Conservation (phyloP, 2,888 invertebrate species). For the Acleris cristana region DNA sequence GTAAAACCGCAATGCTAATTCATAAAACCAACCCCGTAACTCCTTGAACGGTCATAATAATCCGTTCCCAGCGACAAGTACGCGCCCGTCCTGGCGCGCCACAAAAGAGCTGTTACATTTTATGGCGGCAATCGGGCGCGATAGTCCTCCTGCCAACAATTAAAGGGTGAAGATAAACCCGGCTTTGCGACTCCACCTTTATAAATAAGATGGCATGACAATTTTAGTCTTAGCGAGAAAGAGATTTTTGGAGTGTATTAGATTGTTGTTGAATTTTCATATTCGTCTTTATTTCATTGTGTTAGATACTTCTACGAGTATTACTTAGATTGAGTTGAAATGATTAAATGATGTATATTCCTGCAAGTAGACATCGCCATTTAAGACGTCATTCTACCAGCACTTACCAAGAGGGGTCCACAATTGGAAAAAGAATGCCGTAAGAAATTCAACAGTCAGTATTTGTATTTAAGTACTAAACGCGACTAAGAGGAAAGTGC, state of each 20-base stretch:
- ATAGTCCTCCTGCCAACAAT: slow-evolving; percentile 53
- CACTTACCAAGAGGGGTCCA: too few species aligned
- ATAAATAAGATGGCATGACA: slow-evolving; percentile 43
- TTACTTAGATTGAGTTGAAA: too few species aligned
- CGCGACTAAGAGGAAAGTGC: too few species aligned
- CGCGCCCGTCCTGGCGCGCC: slow-evolving; percentile 41
- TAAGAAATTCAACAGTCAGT: too few species aligned
- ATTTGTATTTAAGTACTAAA: too few species aligned
- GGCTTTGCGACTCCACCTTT: slow-evolving; percentile 45
- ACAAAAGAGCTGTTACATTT: slow-evolving; percentile 55
- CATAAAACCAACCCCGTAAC: neutral
- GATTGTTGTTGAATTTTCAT: neutral
- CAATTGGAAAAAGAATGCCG: too few species aligned
- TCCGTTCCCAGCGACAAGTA: slow-evolving; percentile 41
- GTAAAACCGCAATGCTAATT: slow-evolving; percentile 9
- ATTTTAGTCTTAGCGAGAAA: neutral
- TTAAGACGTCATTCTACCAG: too few species aligned
- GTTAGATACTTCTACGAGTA: too few species aligned
- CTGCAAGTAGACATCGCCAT: too few species aligned
- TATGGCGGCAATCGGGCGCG: slow-evolving; percentile 50
- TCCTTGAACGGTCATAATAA: slow-evolving; percentile 12
- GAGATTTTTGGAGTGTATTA: neutral
- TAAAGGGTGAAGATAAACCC: slow-evolving; percentile 53
- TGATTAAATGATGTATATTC: too few species aligned
- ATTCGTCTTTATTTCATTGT: neutral